Percentiles rank a stretch among this genome's conserved stretches.
Evolutionary conservation across 1,140 invertebrate species (phyloP).

Genomic region (Colletes latitarsis): DNA sequence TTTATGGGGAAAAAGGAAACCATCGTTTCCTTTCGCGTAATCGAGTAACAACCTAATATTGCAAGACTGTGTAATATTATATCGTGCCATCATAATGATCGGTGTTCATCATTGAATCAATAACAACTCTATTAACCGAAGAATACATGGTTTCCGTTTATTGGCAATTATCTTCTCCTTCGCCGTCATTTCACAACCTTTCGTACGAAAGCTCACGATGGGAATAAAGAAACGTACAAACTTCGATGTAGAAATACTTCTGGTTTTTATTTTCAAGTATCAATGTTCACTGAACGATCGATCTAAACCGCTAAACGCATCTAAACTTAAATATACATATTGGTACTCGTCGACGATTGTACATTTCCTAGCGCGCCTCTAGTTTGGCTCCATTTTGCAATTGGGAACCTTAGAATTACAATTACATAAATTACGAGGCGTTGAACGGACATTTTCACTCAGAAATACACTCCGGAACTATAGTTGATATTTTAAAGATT

Average conservation of each 20-base stretch:
- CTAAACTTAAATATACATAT: conserved; percentile 25
- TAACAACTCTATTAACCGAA: conserved; percentile 3
- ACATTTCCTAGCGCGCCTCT: not conserved
- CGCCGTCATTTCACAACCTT: not conserved
- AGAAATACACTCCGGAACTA: too few species aligned
- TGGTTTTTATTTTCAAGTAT: not conserved
- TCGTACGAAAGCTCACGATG: too few species aligned
- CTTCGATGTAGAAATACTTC: conserved; percentile 1
- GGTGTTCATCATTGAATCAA: conserved; percentile 10
- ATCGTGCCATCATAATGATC: conserved; percentile 18
- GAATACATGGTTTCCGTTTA: not conserved
- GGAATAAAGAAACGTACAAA: not conserved
- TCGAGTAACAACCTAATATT: not conserved
- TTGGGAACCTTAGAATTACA: not conserved
- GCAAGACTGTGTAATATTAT: not conserved
- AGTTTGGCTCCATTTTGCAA: not conserved
- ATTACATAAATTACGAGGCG: not conserved
- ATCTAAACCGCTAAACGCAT: not conserved
- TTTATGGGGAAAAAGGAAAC: not conserved
- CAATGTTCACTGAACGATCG: not conserved
- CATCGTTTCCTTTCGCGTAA: not conserved
- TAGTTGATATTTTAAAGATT: too few species aligned
- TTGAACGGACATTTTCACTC: not conserved
- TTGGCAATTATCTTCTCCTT: not conserved
- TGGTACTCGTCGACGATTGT: not conserved